A percentile compares a stretch with the other conserved stretches of the same genome.
Evolutionary conservation across 2,888 invertebrate species (phyloP).

Genomic region (Mythimna albipuncta): DNA sequence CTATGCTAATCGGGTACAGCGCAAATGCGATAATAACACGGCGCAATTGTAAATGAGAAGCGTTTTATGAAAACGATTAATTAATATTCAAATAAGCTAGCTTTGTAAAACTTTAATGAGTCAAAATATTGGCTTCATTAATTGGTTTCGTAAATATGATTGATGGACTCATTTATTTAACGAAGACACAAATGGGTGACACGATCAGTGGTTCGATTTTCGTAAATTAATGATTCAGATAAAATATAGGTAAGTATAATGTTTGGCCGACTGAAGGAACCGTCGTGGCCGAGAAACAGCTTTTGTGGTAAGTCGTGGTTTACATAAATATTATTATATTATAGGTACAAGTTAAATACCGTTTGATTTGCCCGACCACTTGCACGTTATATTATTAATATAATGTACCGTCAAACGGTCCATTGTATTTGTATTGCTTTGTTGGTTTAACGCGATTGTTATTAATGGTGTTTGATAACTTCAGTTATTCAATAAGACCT

Average conservation of each 20-base stretch:
- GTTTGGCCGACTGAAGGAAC: not conserved
- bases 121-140: conserved; percentile 20
- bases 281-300: conserved; percentile 6
- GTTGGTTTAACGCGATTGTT: conserved; percentile 35
- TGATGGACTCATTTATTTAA: conserved; percentile 19
- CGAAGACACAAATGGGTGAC: conserved; percentile 27
- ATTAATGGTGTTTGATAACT: conserved; percentile 38
- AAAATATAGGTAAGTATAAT: conserved; percentile 7
- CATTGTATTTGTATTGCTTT: conserved; percentile 49
- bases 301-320: conserved; percentile 35
- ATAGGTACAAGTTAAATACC: conserved; percentile 37
- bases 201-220: conserved; percentile 10
- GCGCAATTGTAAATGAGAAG: conserved; percentile 34
- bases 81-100: conserved; percentile 39
- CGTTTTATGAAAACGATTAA: conserved; percentile 28
- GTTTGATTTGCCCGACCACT: conserved; percentile 29
- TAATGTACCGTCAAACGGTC: conserved; percentile 31
- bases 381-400: conserved; percentile 53
- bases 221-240: conserved; percentile 22
- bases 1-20: conserved; percentile 53
- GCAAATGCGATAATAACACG: conserved; percentile 41
- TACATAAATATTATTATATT: conserved; percentile 10
- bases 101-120: conserved; percentile 23
- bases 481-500: conserved; percentile 24
- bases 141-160: conserved; percentile 33